Conservation (phyloP, 2,888 invertebrate genomes). For the Eudasyphora cyanicolor region DNA sequence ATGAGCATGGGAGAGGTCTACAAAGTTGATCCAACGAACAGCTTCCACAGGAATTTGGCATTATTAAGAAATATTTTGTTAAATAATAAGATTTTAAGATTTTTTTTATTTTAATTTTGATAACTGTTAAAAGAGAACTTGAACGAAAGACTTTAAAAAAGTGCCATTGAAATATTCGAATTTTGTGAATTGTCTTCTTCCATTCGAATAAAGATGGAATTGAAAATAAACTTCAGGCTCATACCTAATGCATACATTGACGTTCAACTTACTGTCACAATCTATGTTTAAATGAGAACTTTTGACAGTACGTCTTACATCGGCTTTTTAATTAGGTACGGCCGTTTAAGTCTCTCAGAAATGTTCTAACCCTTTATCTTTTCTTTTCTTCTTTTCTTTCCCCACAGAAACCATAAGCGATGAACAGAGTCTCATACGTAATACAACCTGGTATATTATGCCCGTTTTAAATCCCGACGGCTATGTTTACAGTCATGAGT, state of each 20-base stretch:
- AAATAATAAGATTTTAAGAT: neutral
- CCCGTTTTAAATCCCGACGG: conserved; percentile 90
- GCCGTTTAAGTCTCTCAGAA: neutral
- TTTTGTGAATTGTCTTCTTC: no score
- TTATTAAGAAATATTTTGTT: conserved; percentile 18
- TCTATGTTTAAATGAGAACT: no score
- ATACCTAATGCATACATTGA: no score
- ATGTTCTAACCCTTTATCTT: neutral
- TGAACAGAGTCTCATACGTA: conserved; percentile 70
- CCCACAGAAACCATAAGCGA: conserved; percentile 73
- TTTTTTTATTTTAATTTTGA: neutral
- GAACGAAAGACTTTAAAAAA: no score
- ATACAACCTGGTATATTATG: conserved; percentile 85
- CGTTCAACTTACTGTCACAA: no score
- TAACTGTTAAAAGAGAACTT: no score
- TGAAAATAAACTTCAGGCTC: no score
- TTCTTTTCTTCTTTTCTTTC: conserved; percentile 17
- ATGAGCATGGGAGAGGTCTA: conserved; percentile 38
- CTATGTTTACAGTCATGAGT: conserved; percentile 87
- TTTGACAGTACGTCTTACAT: no score
- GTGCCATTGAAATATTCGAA: no score
- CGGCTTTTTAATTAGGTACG: no score
- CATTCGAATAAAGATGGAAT: no score
- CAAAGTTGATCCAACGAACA: neutral
- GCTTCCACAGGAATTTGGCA: conserved; percentile 43